Evolutionary conservation across 2,113 vertebrate genomes (phyloP).

Genomic region (Tapirus terrestris): DNA sequence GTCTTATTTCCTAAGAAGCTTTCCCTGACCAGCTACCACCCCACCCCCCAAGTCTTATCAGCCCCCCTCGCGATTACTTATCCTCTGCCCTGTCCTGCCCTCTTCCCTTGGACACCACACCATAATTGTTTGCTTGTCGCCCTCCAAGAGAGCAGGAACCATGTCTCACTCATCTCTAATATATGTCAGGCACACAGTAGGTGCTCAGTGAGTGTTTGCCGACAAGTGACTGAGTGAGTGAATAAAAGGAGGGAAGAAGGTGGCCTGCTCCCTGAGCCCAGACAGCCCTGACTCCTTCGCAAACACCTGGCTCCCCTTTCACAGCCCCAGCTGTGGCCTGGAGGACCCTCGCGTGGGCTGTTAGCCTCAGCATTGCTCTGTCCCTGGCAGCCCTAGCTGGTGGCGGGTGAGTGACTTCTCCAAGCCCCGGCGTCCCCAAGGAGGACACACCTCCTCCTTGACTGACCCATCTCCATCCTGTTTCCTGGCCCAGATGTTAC

Average conservation of each 20-base stretch:
- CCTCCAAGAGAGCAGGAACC: neutral
- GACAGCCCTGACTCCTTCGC: neutral
- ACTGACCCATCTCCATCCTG: neutral
- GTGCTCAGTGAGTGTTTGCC: neutral
- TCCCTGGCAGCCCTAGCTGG: neutral
- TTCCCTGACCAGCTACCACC: neutral
- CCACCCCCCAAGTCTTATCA: neutral
- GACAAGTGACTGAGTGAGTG: neutral
- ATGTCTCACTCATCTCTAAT: neutral
- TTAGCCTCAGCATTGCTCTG: neutral
- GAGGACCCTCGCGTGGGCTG: neutral
- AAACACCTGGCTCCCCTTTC: neutral
- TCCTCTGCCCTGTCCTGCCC: too few species aligned
- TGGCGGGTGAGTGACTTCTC: conserved; percentile 61
- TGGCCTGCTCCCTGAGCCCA: neutral
- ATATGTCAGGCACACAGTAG: neutral
- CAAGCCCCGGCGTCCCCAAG: neutral
- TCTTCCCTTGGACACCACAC: neutral
- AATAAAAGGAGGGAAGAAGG: neutral
- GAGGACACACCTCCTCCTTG: neutral
- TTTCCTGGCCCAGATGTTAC: conserved; percentile 56
- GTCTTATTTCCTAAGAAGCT: neutral
- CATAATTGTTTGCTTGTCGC: neutral
- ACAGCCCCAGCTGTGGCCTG: neutral
- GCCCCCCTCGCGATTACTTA: fast-evolving